Evolutionary conservation across 2,888 invertebrate species (phyloP).

Genomic region (Drosophila nigritarsus): DNA sequence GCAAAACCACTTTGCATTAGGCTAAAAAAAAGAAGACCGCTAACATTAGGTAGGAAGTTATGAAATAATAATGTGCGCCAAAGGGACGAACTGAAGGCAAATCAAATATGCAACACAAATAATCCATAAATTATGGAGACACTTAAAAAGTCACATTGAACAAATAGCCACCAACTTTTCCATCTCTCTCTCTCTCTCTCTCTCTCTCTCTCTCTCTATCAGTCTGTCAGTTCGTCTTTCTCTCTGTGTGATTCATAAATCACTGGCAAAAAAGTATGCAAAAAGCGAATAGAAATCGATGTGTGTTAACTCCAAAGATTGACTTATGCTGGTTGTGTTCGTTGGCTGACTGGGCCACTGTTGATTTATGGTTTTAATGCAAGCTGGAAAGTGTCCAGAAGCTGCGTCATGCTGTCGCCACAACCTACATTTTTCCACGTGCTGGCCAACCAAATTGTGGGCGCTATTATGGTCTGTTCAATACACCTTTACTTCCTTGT

Average conservation of each 20-base stretch:
- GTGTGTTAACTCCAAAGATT: conserved; percentile 7
- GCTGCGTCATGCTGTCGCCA: neutral
- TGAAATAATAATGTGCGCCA: conserved; percentile 5
- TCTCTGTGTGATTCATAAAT: conserved; percentile 32
- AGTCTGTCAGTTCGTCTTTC: too few species aligned
- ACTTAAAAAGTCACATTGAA: conserved; percentile 33
- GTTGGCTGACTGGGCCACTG: conserved; percentile 13
- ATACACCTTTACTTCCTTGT: neutral
- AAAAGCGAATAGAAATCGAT: conserved; percentile 13
- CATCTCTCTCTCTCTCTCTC: neutral
- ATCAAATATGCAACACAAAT: conserved; percentile 41
- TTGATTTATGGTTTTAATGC: conserved; percentile 53
- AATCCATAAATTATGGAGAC: conserved; percentile 49
- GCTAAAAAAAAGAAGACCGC: conserved; percentile 25
- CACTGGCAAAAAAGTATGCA: conserved; percentile 24
- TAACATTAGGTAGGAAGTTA: conserved; percentile 18
- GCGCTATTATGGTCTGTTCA: neutral
- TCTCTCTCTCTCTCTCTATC: neutral
- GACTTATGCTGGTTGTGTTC: neutral
- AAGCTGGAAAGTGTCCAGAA: conserved; percentile 10
- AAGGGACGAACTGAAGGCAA: conserved; percentile 11
- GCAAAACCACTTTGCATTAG: conserved; percentile 9
- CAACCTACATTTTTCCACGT: neutral
- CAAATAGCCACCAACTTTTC: conserved; percentile 11
- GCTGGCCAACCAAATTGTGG: neutral